Conservation (phyloP, 2,888 invertebrate species). For the Campopleginae sp. region DNA sequence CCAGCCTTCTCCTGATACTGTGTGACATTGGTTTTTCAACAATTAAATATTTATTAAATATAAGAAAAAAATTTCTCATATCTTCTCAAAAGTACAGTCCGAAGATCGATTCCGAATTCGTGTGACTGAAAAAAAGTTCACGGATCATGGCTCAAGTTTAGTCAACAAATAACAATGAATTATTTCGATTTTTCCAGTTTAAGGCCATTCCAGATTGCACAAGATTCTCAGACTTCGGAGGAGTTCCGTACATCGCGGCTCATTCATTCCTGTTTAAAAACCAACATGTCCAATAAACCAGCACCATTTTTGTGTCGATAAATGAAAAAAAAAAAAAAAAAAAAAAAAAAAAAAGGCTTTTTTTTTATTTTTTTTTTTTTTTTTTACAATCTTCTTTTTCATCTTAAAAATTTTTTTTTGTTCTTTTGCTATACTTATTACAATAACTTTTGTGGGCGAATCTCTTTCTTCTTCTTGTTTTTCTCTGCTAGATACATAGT, state of each 20-base stretch:
- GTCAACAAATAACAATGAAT: background rate
- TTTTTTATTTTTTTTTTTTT: too few species aligned
- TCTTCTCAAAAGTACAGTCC: too few species aligned
- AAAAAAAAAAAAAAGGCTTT: too few species aligned
- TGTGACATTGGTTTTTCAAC: too few species aligned
- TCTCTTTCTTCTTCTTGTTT: slow-evolving; percentile 37
- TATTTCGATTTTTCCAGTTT: slow-evolving; percentile 49
- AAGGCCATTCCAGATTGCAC: slow-evolving; percentile 46
- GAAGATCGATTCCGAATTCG: too few species aligned
- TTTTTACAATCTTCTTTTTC: too few species aligned
- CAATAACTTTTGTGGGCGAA: slow-evolving; percentile 52
- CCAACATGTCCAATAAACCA: slow-evolving; percentile 58
- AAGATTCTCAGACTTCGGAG: slow-evolving; percentile 19
- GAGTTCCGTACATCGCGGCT: slow-evolving; percentile 31
- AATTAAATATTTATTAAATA: too few species aligned
- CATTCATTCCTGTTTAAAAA: slow-evolving; percentile 61
- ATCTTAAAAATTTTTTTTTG: too few species aligned
- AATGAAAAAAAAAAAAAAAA: slow-evolving; percentile 36
- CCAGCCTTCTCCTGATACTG: too few species aligned
- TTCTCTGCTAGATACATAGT: slow-evolving; percentile 59
- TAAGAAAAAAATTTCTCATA: too few species aligned
- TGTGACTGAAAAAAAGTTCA: background rate
- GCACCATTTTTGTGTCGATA: slow-evolving; percentile 48
- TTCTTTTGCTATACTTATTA: too few species aligned
- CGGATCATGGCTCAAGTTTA: background rate